Conservation (phyloP, 1,140 invertebrate species). For the Frieseomelitta varia region DNA sequence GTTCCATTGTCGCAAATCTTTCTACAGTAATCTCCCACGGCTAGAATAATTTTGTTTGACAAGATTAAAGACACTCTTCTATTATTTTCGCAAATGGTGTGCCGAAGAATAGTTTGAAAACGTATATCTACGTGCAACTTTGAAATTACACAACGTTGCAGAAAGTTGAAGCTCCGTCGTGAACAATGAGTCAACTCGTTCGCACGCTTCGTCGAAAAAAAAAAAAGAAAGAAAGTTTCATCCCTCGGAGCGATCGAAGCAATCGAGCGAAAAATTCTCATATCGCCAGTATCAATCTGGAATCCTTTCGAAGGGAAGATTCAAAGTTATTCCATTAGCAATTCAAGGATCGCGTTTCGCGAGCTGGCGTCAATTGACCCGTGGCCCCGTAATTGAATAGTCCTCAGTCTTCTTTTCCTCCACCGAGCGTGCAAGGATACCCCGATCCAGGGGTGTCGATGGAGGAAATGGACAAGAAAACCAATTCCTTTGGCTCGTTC, state of each 20-base stretch:
- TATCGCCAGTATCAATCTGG: neutral
- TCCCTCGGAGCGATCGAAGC: neutral
- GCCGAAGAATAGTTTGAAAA: no score
- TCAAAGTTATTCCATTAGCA: neutral
- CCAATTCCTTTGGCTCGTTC: slow-evolving; percentile 6
- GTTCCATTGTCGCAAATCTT: no score
- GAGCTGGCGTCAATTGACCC: slow-evolving; percentile 4
- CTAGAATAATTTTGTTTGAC: no score
- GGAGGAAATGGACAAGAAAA: slow-evolving; percentile 39
- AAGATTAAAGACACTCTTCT: no score
- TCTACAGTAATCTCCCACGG: no score
- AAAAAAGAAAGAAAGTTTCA: no score
- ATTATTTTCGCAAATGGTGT: no score
- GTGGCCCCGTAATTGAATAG: slow-evolving; percentile 33
- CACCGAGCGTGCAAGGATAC: neutral
- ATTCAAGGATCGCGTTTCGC: neutral
- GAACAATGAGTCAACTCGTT: no score
- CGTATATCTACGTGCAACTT: no score
- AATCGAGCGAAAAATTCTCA: neutral
- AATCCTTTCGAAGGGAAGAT: neutral
- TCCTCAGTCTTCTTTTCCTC: neutral
- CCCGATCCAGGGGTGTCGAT: neutral
- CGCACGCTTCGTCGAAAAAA: no score
- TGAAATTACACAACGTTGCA: no score
- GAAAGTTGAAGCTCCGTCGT: no score